These are phyloP conservation scores for Pyrrhia umbra DNA, from an alignment of 2,888 invertebrate genomes.

Conservation along the genomic window DNA sequence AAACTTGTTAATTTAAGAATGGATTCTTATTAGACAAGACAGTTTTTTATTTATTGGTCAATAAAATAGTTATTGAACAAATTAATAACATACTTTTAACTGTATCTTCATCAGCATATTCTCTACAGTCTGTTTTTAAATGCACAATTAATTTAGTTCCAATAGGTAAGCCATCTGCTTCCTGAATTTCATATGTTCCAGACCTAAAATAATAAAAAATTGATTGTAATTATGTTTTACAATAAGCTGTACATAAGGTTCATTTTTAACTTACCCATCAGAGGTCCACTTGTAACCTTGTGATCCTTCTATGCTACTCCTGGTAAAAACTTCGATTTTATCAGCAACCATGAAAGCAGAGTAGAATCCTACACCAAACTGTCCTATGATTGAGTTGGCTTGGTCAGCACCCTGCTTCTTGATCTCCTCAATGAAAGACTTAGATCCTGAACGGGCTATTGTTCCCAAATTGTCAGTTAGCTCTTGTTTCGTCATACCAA, in stretches of 20 bases:
- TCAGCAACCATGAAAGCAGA: conserved; percentile 99
- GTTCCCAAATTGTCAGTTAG: conserved; percentile 97
- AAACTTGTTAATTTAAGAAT: no score
- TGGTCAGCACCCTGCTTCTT: conserved; percentile 91
- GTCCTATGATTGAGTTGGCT: conserved; percentile 96
- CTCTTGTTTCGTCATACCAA: conserved; percentile 98
- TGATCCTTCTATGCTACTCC: conserved; percentile 91
- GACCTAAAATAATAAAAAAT: conserved; percentile 88
- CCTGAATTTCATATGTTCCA: conserved; percentile 96
- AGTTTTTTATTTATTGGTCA: not conserved
- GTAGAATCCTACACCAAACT: conserved; percentile 99
- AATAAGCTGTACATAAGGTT: not conserved
- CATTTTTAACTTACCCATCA: conserved; percentile 93
- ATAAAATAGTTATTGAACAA: no score
- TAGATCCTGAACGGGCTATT: conserved; percentile 98
- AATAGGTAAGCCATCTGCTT: conserved; percentile 94
- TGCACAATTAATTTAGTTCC: conserved; percentile 98
- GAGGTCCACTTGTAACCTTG: conserved; percentile 96
- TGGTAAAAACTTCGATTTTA: conserved; percentile 97
- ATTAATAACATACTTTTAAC: conserved; percentile 92
- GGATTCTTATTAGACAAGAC: no score
- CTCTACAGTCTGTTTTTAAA: conserved; percentile 96
- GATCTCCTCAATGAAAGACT: conserved; percentile 96
- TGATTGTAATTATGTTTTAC: no score
- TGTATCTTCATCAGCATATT: conserved; percentile 96